These are phyloP conservation scores for Holotrichia oblita DNA, from an alignment of 1,140 invertebrate genomes.

Conservation along the genomic window DNA sequence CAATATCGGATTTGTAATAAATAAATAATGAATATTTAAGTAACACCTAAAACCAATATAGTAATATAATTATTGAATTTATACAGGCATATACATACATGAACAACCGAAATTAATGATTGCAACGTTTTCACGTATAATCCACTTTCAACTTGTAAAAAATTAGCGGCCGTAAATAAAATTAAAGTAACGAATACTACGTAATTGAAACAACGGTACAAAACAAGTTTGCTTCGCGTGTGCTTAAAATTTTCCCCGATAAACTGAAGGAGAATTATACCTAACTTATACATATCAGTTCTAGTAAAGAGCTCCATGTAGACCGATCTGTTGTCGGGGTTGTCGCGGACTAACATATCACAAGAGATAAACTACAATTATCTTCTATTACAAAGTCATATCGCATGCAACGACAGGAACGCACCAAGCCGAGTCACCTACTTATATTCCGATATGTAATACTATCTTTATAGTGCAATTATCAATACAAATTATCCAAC, in stretches of 20 bases:
- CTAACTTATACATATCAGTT: background rate
- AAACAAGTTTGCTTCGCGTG: background rate
- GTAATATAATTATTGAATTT: background rate
- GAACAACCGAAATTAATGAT: background rate
- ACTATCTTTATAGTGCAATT: too few relatives aligned
- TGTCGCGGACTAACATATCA: too few relatives aligned
- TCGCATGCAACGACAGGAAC: too few relatives aligned
- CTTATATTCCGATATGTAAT: too few relatives aligned
- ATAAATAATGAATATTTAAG: conserved; percentile 3
- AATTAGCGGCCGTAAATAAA: background rate
- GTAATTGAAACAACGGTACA: background rate
- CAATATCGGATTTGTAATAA: background rate
- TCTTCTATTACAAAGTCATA: too few relatives aligned
- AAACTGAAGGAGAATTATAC: background rate
- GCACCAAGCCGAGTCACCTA: too few relatives aligned
- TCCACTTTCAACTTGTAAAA: background rate
- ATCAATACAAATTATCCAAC: too few relatives aligned
- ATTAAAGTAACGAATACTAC: background rate
- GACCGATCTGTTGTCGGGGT: too few relatives aligned
- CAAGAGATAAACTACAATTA: too few relatives aligned
- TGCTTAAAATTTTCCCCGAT: background rate
- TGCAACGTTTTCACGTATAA: background rate
- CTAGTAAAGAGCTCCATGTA: too few relatives aligned
- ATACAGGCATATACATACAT: background rate
- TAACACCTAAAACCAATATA: background rate